Evolutionary conservation across 1,140 invertebrate genomes (phyloP).

Genomic region (Brachionus asplanchnoidis): DNA sequence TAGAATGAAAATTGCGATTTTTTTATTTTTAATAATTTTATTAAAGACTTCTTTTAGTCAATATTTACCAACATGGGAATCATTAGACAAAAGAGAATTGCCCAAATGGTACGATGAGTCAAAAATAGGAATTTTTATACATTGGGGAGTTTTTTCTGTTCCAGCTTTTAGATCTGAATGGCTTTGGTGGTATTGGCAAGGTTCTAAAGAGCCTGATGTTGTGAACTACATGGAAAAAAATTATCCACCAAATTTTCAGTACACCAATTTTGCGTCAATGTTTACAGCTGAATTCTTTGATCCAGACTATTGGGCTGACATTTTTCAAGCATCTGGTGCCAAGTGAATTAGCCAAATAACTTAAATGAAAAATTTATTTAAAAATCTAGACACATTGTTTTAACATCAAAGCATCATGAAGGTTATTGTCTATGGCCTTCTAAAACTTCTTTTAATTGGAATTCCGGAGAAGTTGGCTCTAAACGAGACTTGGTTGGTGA

Average conservation of each 20-base stretch:
- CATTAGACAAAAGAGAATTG: constrained; percentile 73
- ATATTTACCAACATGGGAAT: constrained; percentile 66
- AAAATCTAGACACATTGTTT: constrained; percentile 50
- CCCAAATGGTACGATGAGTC: constrained; percentile 81
- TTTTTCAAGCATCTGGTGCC: constrained; percentile 38
- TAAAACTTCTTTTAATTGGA: constrained; percentile 54
- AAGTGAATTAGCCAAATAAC: not conserved
- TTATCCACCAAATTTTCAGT: constrained; percentile 47
- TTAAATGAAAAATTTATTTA: not conserved
- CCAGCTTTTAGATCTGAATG: constrained; percentile 59
- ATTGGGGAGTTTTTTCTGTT: constrained; percentile 87
- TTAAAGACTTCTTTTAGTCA: not conserved
- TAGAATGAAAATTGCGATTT: not conserved
- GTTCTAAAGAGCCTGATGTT: constrained; percentile 33
- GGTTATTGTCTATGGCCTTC: constrained; percentile 52
- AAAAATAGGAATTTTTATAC: constrained; percentile 85
- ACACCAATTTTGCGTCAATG: constrained; percentile 47
- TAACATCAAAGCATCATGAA: constrained; percentile 54
- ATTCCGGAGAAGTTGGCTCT: constrained; percentile 51
- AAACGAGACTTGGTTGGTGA: constrained; percentile 61
- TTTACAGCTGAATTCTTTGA: constrained; percentile 45
- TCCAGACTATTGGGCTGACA: constrained; percentile 39
- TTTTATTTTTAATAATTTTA: not conserved
- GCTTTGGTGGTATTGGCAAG: constrained; percentile 51
- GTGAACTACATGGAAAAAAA: constrained; percentile 47